A percentile compares a stretch with the other conserved stretches of the same genome.
These are phyloP conservation scores for Aphaenogaster rudis DNA, from an alignment of 1,140 invertebrate species.

Conservation along the genomic window DNA sequence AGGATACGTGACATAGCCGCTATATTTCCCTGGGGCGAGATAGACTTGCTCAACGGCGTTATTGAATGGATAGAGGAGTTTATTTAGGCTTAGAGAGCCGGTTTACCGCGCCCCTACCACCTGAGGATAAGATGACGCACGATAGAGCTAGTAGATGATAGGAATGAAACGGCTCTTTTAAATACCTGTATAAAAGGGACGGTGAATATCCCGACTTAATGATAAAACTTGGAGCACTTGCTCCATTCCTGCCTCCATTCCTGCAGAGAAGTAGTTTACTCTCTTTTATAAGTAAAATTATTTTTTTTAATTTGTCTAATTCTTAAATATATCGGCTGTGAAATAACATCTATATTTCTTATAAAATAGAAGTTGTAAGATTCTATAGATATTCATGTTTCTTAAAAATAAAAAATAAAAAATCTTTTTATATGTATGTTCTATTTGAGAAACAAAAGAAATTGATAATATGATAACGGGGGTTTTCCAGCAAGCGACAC, in stretches of 20 bases:
- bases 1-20: slow-evolving; percentile 1
- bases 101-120: slow-evolving; percentile 35
- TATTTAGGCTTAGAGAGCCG: slow-evolving; percentile 52
- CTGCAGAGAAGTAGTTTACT: background rate
- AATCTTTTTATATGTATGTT: background rate
- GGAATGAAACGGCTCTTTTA: slow-evolving; percentile 2
- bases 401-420: background rate
- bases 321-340: background rate
- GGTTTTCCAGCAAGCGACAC: too few species aligned
- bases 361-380: background rate
- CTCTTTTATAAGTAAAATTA: background rate
- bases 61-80: slow-evolving; percentile 52
- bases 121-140: slow-evolving; percentile 46
- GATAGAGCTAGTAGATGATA: slow-evolving; percentile 5
- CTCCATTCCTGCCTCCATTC: background rate
- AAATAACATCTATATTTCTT: slow-evolving; percentile 17
- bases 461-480: background rate
- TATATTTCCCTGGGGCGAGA: slow-evolving; percentile 48
- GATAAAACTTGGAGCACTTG: background rate
- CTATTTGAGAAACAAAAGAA: background rate
- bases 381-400: background rate
- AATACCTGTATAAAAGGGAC: slow-evolving; percentile 7
- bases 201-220: background rate
- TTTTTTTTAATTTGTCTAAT: background rate
- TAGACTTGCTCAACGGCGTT: slow-evolving; percentile 33